Base-by-base conservation (phyloP, 1,140 invertebrate genomes). In the Helicoverpa armigera region DNA sequence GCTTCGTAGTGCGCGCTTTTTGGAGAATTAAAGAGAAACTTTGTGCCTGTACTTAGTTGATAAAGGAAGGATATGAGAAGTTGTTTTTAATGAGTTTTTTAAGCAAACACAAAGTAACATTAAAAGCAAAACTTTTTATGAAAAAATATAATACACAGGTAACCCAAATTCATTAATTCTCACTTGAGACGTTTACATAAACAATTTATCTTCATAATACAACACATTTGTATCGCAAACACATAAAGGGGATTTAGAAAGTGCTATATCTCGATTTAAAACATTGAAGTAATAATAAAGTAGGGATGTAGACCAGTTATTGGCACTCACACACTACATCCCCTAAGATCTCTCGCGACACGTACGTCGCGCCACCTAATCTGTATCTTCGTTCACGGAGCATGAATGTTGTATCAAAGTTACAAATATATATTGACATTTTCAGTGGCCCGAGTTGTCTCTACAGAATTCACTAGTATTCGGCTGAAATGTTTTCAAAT, bases 1-100 rank as follows among this genome's bases (percentile, higher is more conserved):
- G 84, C 79, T 82, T 48, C 58, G 72, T 84, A 50, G 65, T 75
- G 77, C 82, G 54, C 54, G 61, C 81, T 80, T 81, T 81, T 83
- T 77, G 80, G 74, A 53, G 69, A 72, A 53, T 72, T 72, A 53
- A 53, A 69, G 65, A 69, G 65, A 69, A 79, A 50, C 43, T 74
- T 81, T 12, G 60, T 51, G 75, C 13, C 50, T 63, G 69, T 72
- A 53, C 69, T 12, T 50, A 9, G 7, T 72, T 72, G 69, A 72
- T 72, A 72, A 72, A 76, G 53, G 50, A 72, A 69, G 63, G 50
- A 29, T 72, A 72, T 53, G 16, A 53, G 13, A 53, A 72, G 69
- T 72, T 72, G 53, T 50, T 53, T 70, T 31, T 23, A 67, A 50
- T 18, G 14, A 60, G 31, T 3, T 74, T 58, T 31, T 69, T 43